Percentiles rank a stretch among this genome's conserved stretches.
Evolutionary conservation across 2,113 vertebrate genomes (phyloP).

Genomic region (Grus americana): DNA sequence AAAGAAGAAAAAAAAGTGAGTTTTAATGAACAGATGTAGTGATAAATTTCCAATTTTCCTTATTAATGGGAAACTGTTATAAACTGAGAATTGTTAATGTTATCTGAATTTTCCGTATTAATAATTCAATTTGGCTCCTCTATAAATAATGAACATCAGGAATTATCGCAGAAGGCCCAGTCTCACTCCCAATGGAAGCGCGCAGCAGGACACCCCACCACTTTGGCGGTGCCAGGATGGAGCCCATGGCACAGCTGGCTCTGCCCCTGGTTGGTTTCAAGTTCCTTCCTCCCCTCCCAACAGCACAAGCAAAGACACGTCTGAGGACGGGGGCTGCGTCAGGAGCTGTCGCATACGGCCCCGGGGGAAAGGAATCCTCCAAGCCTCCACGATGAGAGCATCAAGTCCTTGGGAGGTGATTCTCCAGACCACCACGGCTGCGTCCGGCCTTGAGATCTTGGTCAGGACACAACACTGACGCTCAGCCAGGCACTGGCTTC

Average conservation of each 20-base stretch:
- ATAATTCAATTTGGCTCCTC: slow-evolving; percentile 64
- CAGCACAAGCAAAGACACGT: background rate
- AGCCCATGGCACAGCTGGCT: accelerated
- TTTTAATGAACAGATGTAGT: slow-evolving; percentile 67
- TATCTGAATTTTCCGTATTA: slow-evolving; percentile 62
- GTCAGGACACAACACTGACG: accelerated
- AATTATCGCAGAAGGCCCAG: background rate
- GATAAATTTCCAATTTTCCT: slow-evolving; percentile 74
- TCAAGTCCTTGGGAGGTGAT: background rate
- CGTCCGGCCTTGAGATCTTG: background rate
- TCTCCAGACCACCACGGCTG: accelerated
- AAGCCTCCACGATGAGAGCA: background rate
- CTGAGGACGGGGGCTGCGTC: background rate
- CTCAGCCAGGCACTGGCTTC: background rate
- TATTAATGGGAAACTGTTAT: slow-evolving; percentile 64
- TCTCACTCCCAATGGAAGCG: background rate
- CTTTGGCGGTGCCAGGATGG: background rate
- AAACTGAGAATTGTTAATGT: slow-evolving; percentile 49
- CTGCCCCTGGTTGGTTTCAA: background rate
- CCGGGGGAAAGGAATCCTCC: background rate
- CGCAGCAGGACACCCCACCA: background rate
- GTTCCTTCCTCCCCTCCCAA: background rate
- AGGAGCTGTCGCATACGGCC: accelerated
- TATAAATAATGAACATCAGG: slow-evolving; percentile 47
- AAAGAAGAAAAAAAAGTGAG: background rate